phyloP scores from a whole-genome alignment of 2,113 vertebrate species.

The Orcinus orca region DNA sequence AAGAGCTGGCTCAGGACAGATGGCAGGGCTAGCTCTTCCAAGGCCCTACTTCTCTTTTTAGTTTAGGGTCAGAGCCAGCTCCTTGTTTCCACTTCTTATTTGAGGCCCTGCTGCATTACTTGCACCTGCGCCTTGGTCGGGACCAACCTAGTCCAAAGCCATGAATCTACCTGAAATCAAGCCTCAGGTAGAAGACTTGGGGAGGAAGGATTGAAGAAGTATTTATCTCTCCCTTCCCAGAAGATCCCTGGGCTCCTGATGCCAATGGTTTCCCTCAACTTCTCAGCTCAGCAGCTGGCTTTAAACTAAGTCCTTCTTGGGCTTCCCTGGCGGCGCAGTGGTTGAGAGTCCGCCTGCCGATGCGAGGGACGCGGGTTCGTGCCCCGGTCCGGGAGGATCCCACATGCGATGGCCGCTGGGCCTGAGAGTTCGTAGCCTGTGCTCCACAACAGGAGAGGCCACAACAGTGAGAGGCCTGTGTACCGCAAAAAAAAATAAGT shows the following conservation, averaged over 20 bases:
- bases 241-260: background rate
- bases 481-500: no score
- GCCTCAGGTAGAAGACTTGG: background rate
- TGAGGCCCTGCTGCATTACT: background rate
- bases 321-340: no score
- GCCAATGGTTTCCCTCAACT: background rate
- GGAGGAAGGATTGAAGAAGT: background rate
- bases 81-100: background rate
- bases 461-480: no score
- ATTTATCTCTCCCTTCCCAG: background rate
- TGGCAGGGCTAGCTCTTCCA: background rate
- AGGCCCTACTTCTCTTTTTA: background rate
- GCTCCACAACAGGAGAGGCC: no score
- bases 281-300: background rate
- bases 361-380: no score
- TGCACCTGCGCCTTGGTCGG: background rate
- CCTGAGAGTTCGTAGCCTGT: no score
- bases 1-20: background rate
- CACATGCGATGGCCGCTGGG: no score
- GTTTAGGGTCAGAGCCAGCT: background rate
- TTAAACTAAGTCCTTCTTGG: background rate
- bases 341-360: no score
- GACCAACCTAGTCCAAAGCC: background rate
- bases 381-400: no score
- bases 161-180: background rate